Base-by-base conservation (phyloP, 2,797 vertebrate species). In the Macrochelys suwanniensis region DNA sequence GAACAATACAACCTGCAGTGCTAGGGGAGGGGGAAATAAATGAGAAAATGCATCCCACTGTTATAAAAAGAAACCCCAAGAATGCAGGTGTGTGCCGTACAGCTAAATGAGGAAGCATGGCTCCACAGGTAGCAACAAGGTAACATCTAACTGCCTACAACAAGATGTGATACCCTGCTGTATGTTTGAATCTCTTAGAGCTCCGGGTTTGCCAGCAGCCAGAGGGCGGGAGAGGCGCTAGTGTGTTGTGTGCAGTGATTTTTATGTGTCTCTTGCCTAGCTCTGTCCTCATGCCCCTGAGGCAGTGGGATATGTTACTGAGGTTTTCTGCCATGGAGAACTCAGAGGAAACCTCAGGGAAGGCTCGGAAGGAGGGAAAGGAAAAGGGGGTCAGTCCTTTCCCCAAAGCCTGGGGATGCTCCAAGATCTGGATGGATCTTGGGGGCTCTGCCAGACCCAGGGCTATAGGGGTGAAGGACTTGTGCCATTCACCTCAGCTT, bases 251-350 rank as follows among this genome's bases (percentile, higher is more conserved):
- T 19, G 84, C 71, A 83, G 28, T 84, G 45, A 84, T 21, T 23
- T 37, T 31, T 49, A 8, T 65, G 12, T 19, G 49, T 68, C 26
- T 49, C 45, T 5, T 53, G 11, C 37, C 89, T n/a, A 19, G 65
- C 37, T 71, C 65, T 71, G 33, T 42, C 8, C n/a, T 37, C 6
- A 19, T 17, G 65, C 33, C 13, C n/a, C 33, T 19, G 26, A 42
- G 10, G 65, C 78, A 65, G 26, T 50, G 11, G 42, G 65, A 42
- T 10, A 37, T 3, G n/a, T 65, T 87, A 91, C 25, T 80, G 42
- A 91, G 31, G 76, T 82, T 91, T 90, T 80, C 11, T 59, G 25
- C 65, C n/a, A 19, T 9, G 19, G n/a, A n/a, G 65, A n/a, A 10
- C 33, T 68, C 65, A 21, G 65, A 71, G 65, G n/a, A 37, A 11